phyloP scores from a whole-genome alignment of 1,140 invertebrate genomes.

The Drosophila subobscura region DNA sequence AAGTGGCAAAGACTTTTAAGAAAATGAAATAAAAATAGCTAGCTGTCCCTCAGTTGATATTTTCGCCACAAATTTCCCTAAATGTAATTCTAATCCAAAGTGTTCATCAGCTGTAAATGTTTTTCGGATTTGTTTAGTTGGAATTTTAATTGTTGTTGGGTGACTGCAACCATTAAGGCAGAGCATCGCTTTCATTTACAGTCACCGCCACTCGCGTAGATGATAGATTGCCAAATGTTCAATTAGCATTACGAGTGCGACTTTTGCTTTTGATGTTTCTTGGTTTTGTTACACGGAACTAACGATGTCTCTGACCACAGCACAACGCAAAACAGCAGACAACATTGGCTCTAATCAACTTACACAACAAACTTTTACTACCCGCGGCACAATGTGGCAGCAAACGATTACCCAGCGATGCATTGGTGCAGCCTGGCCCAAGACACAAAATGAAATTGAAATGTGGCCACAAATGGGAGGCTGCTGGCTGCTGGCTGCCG shows the following conservation, averaged over 20 bases:
- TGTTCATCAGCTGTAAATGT: no score
- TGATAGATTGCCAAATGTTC: slow-evolving; percentile 42
- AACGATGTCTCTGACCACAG: slow-evolving; percentile 61
- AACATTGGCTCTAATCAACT: slow-evolving; percentile 53
- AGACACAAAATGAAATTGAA: slow-evolving; percentile 57
- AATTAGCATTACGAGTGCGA: slow-evolving; percentile 59
- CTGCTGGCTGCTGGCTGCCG: slow-evolving; percentile 8
- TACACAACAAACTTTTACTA: slow-evolving; percentile 71
- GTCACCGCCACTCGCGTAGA: slow-evolving; percentile 43
- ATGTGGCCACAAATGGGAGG: slow-evolving; percentile 9
- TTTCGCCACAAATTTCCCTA: no score
- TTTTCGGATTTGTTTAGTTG: neutral
- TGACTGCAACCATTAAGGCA: slow-evolving; percentile 1
- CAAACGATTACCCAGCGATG: slow-evolving; percentile 46
- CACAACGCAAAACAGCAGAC: slow-evolving; percentile 11
- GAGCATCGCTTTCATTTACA: slow-evolving; percentile 38
- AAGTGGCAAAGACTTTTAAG: no score
- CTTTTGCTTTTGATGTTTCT: slow-evolving; percentile 2
- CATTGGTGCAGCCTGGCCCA: slow-evolving; percentile 5
- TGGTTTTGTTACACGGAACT: slow-evolving; percentile 60
- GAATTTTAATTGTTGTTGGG: neutral
- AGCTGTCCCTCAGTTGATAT: no score
- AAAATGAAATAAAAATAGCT: no score
- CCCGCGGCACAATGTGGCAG: slow-evolving; percentile 46
- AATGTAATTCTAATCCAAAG: no score